These are phyloP conservation scores for Drosophila kepulauana DNA, from an alignment of 1,140 invertebrate species.

Conservation along the genomic window DNA sequence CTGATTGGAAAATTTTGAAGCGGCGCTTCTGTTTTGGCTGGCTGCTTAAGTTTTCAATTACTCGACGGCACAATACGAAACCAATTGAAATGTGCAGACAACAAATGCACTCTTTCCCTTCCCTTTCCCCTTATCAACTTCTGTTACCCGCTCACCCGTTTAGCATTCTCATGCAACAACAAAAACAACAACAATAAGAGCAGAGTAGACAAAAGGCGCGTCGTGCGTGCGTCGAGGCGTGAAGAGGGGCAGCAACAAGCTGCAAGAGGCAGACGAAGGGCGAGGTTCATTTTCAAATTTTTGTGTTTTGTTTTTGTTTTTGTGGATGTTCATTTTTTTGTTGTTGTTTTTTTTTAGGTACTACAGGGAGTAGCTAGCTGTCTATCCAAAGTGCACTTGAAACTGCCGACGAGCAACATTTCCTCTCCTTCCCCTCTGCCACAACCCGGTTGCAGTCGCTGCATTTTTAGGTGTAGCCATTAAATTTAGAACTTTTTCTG, in stretches of 20 bases:
- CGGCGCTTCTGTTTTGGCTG: constrained; percentile 36
- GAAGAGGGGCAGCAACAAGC: constrained; percentile 40
- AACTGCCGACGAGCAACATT: constrained; percentile 50
- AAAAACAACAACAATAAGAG: constrained; percentile 29
- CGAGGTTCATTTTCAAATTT: constrained; percentile 34
- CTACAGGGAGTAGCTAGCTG: constrained; percentile 31
- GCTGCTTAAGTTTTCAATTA: constrained; percentile 80
- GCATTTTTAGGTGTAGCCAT: constrained; percentile 82
- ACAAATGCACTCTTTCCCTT: neutral
- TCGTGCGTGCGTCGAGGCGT: constrained; percentile 69
- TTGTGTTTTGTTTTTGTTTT: constrained; percentile 15
- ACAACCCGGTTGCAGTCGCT: constrained; percentile 62
- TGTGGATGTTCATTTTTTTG: neutral
- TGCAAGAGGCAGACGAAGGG: constrained; percentile 20
- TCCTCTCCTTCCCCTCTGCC: constrained; percentile 1
- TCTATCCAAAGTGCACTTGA: constrained; percentile 72
- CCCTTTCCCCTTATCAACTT: neutral
- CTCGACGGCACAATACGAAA: constrained; percentile 64
- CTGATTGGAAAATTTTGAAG: constrained; percentile 71
- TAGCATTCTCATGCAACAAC: constrained; percentile 8
- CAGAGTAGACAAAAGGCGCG: constrained; percentile 70
- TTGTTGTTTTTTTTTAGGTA: constrained; percentile 34
- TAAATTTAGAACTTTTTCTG: constrained; percentile 82
- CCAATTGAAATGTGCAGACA: constrained; percentile 71
- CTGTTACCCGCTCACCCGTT: constrained; percentile 6